phyloP scores from a whole-genome alignment of 2,113 vertebrate genomes.

The Rhinolophus ferrumequinum region DNA sequence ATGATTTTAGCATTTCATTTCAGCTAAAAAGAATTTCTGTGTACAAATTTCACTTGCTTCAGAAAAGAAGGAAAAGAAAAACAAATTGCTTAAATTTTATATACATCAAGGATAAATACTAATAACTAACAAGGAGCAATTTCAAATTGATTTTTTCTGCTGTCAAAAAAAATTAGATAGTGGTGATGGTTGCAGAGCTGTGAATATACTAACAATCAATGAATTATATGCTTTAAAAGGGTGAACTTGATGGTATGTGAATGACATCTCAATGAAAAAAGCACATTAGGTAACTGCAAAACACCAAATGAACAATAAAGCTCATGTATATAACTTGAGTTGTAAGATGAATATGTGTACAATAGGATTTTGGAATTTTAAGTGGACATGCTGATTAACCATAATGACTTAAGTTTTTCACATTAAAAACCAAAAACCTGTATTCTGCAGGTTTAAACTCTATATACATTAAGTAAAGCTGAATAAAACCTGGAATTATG shows the following conservation, averaged over 20 bases:
- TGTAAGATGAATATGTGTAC: not conserved
- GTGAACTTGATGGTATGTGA: not conserved
- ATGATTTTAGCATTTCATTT: not conserved
- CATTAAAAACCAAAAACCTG: not conserved
- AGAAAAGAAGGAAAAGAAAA: slow-evolving; percentile 37
- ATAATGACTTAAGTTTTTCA: not conserved
- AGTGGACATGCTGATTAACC: not conserved
- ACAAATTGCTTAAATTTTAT: slow-evolving; percentile 40
- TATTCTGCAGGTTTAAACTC: not conserved
- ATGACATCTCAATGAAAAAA: not conserved
- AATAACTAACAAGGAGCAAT: not conserved
- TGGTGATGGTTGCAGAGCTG: not conserved
- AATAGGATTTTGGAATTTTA: not conserved
- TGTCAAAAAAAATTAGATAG: not conserved
- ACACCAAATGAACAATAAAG: not conserved
- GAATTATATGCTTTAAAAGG: not conserved
- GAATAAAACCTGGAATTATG: slow-evolving; percentile 4
- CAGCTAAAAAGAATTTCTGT: not conserved
- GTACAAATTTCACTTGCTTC: slow-evolving; percentile 45
- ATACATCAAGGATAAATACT: not conserved
- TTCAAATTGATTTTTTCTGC: not conserved
- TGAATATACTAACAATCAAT: not conserved
- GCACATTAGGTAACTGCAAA: not conserved
- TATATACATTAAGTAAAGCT: not conserved
- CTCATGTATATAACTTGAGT: not conserved